Base-by-base conservation (phyloP, 2,888 invertebrate genomes). In the Chloroclystis v-ata region DNA sequence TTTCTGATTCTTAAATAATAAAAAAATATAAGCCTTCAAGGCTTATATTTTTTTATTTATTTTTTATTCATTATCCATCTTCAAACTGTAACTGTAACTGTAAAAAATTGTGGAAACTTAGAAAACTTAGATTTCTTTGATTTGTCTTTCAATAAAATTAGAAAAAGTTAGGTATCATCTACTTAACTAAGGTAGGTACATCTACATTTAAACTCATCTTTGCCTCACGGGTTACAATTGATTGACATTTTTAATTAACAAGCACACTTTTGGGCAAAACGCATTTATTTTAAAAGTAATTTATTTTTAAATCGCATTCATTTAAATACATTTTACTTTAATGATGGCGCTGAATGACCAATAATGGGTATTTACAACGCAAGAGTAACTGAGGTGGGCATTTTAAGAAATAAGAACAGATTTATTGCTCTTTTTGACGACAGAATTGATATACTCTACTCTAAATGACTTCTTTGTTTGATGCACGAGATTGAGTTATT, bases 181-280 rank as follows among this genome's bases (percentile, higher is more conserved):
- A n/a, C n/a, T n/a, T n/a, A n/a, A n/a, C n/a, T n/a, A n/a, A n/a
- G 2, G 20, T 20, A 4, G 20, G 20, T 28, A 6, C 28, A 28
- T 48, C 57, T 47, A 25, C 7, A 11, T 6, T 13, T 13, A 5
- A 20, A 2, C 25, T 43, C 30, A 37, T 75, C 72, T 72, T 60
- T 72, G 68, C 0, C 37, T 12, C 58, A 49, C 51, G 55, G 49
- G 56, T 56, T 57, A 52, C 60, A 52, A 61, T 59, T 81, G 81
- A 83, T 77, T 80, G 83, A 82, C 81, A 75, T 73, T 77, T 80
- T 81, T 82, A 82, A 84, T 83, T 82, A 82, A 75, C 74, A 67
- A 69, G 62, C 62, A 63, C 61, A 63, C 64, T 70, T 69, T 65
- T 65, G 56, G 58, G 56, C 51, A 37, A 47, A 53, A 47, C 44